Base-by-base conservation (phyloP, 2,113 vertebrate species). In the Apus apus region DNA sequence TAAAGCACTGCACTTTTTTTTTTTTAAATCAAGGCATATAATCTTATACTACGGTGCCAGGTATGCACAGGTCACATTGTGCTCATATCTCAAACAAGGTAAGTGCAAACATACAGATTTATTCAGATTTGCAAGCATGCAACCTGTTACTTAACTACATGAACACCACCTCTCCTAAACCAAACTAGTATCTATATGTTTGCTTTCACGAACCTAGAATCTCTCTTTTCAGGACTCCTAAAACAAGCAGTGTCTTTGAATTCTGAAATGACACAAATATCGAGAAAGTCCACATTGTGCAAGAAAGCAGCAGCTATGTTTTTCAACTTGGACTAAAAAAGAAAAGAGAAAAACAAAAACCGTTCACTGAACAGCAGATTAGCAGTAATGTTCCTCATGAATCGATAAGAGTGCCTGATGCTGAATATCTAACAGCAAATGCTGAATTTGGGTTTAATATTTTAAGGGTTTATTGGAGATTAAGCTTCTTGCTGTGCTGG, bases 401-500 rank as follows among this genome's bases (percentile, higher is more conserved):
- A 97, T 97, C 94, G 97, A 84, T 97, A 97, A 97, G 98, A 97
- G 98, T 97, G 97, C 96, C 96, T 97, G 98, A 98, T 98, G 98
- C 98, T 97, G 97, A 98, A 98, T 96, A 97, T 98, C 98, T 98
- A 98, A 98, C 98, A 98, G 98, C 98, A 97, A 97, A 97, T 97
- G 98, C 98, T 98, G 98, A 98, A 97, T 97, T 96, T 97, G 98
- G 98, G 93, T 88, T 98, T 98, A 97, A 94, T 96, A 96, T 97
- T 97, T 97, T 97, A 97, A 96, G 84, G 94, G 94, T 94, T 97
- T 97, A 84, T 46, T 92, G 96, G 87, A 94, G 91, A 96, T 98
- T 98, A 99, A 97, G 99, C 98, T 96, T 99, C 99, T 98, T 99
- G 99, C 87, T 99, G 98, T 61, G 98, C 98, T 72, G 99, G 98